Percentiles rank a stretch among this genome's conserved stretches.
Conservation (phyloP, 2,888 invertebrate species). For the Neoaliturus tenellus region DNA sequence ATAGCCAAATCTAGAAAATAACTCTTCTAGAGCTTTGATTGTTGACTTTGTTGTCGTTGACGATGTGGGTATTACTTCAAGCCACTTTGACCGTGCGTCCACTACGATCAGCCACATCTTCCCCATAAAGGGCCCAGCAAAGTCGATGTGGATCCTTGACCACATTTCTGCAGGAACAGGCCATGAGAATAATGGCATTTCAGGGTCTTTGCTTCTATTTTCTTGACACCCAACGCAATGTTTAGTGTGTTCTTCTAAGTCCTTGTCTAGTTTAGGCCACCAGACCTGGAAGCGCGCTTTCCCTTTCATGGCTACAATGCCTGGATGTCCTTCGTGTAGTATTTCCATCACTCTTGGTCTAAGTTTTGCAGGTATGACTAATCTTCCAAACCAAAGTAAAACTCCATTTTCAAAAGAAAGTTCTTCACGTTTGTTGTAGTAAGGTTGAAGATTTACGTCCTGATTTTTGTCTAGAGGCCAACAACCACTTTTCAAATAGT, state of each 20-base stretch:
- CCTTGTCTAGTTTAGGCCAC: conserved; percentile 54
- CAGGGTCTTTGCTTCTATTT: background rate
- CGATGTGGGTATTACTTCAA: background rate
- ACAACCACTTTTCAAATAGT: background rate
- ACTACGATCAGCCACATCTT: conserved; percentile 42
- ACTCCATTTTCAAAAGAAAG: background rate
- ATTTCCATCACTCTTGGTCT: conserved; percentile 19
- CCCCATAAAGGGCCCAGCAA: no score
- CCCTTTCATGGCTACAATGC: conserved; percentile 58
- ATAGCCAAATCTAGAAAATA: background rate
- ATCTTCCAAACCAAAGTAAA: background rate
- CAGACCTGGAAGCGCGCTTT: background rate
- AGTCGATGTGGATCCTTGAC: conserved; percentile 58
- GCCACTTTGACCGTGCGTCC: background rate
- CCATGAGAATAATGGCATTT: background rate
- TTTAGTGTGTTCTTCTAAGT: conserved; percentile 60
- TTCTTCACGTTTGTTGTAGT: background rate
- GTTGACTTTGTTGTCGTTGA: no score
- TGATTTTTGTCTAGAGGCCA: background rate
- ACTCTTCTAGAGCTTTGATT: no score
- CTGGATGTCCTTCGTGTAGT: conserved; percentile 46
- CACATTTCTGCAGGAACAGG: background rate
- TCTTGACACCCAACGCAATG: conserved; percentile 39
- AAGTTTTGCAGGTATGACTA: conserved; percentile 44
- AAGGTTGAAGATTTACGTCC: background rate